Base-by-base conservation (phyloP, 2,888 invertebrate genomes). In the Dynastes tityus region DNA sequence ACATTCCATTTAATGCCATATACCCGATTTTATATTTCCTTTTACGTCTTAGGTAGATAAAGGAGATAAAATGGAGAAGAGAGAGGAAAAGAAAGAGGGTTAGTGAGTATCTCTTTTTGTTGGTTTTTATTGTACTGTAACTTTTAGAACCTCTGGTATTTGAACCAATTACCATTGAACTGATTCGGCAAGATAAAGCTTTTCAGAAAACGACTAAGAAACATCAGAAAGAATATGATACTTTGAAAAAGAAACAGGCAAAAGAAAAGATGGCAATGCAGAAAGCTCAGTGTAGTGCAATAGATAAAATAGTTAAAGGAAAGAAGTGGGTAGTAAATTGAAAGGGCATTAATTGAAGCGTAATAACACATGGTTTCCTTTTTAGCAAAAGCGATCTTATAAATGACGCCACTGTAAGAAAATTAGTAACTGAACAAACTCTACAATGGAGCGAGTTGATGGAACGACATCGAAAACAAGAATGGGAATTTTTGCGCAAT, bases 191-290 rank as follows among this genome's bases (percentile, higher is more conserved):
- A 84, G 98, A 98, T 88, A 98, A 98, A 87, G 95, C 95, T 32
- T 98, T 96, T 89, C 91, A 95, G 84, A 99, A 99, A 90, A 94
- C 96, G 51, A 93, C 96, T 67, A 95, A 97, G 85, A 99, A 98
- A 88, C 98, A 99, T 86, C 96, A 97, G 88, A 99, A 99, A 86
- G 99, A 99, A 85, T 88, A 97, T 80, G 99, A 99, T 79, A 91
- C 96, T 4, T 90, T 98, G 89, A 95, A 95, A 87, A 98, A 98
- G 88, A 94, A 95, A 77, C 98, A 99, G 85, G 92, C 95, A 82
- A 99, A 99, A 87, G 98, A 99, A 89, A 94, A 97, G 87, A 91
- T 95, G 86, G 89, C 94, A 40, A 92, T 99, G 87, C 98, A 99
- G 89, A 98, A 97, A 88, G 92, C 94, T 13, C 97, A 98, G 88